Base-by-base conservation (phyloP, 2,888 invertebrate genomes). In the Urechis unicinctus region DNA sequence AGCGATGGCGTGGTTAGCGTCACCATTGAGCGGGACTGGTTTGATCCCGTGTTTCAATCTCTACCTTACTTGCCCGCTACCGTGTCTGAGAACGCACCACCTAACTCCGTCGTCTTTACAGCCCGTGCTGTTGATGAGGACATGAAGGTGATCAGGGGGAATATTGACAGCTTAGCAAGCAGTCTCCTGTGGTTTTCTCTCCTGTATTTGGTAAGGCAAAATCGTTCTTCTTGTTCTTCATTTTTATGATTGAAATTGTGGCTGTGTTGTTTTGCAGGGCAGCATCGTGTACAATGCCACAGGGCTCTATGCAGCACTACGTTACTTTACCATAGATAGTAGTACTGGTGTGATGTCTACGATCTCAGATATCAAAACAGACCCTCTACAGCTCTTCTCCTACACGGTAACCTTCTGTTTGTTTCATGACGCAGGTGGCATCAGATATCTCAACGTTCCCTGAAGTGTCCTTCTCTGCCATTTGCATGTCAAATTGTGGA, bases 401-500 rank as follows among this genome's bases (percentile, higher is more conserved):
- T 73, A 72, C 60, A 60, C 57, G 28, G 62, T 73, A 60, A 63
- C 65, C 57, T n/a, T n/a, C n/a, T n/a, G n/a, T n/a, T n/a, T n/a
- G n/a, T n/a, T n/a, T n/a, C n/a, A n/a, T 13, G 28, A 21, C 26
- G 21, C 13, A 36, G 9, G 13, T 36, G 36, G 9, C 6, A 13
- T 6, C 13, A 36, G 9, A 36, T 36, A 36, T 6, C 13, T 36
- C 6, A 13, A 6, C 36, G 13, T 36, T 13, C 36, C 13, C 36
- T 36, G 6, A 36, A 36, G 13, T 13, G 6, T 13, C 36, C 13
- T 13, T 36, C 13, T 13, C 36, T 13, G 6, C 36, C 36, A 6
- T 6, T 13, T 36, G 6, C 36, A n/a, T n/a, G n/a, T n/a, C n/a
- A n/a, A n/a, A n/a, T n/a, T n/a, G n/a, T n/a, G n/a, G n/a, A n/a